Evolutionary conservation across 2,797 vertebrate genomes (phyloP), one percentile per base, ranked within the genome.

Genomic region (Mormyrus proboscirostris): DNA sequence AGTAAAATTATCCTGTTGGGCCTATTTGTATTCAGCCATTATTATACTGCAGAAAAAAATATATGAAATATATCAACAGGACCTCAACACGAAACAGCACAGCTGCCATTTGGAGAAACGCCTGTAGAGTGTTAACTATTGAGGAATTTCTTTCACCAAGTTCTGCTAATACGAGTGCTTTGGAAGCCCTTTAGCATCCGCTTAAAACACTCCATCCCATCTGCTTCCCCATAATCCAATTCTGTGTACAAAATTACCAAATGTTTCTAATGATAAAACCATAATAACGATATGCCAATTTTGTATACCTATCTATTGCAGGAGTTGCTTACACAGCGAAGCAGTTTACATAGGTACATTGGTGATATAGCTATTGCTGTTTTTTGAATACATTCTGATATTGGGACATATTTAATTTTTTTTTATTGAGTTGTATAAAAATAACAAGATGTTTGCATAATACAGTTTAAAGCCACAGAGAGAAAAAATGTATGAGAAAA

Each of bases 171-270:
- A 85, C 51, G 47, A 51, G 49, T 85, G 44, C 44, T 29, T 51
- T 85, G 82, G 44, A 49, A 85, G 22, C 44, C 49, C n/a, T 51
- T 51, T 85, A 85, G 82, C n/a, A 50, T 85, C 82, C 41, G 3
- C 7, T n/a, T 82, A n/a, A 82, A 82, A 82, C 41, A 82, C 76
- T n/a, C 76, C 41, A 47, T 82, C 41, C 76, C 76, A n/a, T 82
- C 76, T 82, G 76, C 76, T 82, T 82, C 76, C 19, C 19, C 19
- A 33, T 82, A n/a, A 82, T 82, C 76, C 38, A 47, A 47, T 82
- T 47, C 41, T 82, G 76, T 44, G 76, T 82, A 82, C 19, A 82
- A 82, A 82, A 82, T 82, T 82, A 44, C 41, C 76, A 82, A 73
- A 73, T 38, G 69, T 73, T 73, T 47, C 41, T 19, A 47, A 82